Conservation (phyloP, 2,888 invertebrate species). For the Himalopsyche kuldschensis region DNA sequence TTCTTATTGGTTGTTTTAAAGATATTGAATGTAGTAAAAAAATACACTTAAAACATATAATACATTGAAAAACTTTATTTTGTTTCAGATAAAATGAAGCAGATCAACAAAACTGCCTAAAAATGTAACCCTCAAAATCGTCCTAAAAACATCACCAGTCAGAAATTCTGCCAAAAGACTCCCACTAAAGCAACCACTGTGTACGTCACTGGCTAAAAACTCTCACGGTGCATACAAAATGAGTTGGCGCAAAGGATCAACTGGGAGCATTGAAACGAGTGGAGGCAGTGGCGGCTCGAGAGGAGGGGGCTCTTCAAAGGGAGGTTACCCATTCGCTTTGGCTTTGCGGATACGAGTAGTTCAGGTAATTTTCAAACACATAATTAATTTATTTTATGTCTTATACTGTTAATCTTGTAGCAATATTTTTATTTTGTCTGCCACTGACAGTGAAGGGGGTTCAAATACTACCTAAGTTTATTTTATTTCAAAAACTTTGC, state of each 20-base stretch:
- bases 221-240: constrained; percentile 2
- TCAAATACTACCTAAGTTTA: too few relatives aligned
- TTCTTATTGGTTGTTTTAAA: too few relatives aligned
- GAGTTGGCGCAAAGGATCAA: constrained; percentile 39
- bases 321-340: constrained; percentile 53
- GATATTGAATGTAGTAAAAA: too few relatives aligned
- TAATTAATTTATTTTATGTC: neutral
- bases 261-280: constrained; percentile 37
- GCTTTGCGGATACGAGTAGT: constrained; percentile 49
- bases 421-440: too few relatives aligned
- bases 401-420: too few relatives aligned
- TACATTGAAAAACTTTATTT: neutral
- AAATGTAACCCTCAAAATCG: neutral
- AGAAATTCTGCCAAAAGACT: neutral
- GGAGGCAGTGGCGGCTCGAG: constrained; percentile 36
- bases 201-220: neutral
- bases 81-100: neutral
- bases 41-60: too few relatives aligned
- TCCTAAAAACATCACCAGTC: neutral
- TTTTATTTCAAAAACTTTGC: too few relatives aligned
- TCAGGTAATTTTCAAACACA: constrained; percentile 20
- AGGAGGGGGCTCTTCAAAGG: constrained; percentile 18
- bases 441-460: too few relatives aligned
- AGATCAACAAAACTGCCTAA: neutral
- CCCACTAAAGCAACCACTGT: neutral